A percentile compares a stretch with the other conserved stretches of the same genome.
phyloP scores from a whole-genome alignment of 2,797 vertebrate genomes.

The Ctenopoma kingsleyae region DNA sequence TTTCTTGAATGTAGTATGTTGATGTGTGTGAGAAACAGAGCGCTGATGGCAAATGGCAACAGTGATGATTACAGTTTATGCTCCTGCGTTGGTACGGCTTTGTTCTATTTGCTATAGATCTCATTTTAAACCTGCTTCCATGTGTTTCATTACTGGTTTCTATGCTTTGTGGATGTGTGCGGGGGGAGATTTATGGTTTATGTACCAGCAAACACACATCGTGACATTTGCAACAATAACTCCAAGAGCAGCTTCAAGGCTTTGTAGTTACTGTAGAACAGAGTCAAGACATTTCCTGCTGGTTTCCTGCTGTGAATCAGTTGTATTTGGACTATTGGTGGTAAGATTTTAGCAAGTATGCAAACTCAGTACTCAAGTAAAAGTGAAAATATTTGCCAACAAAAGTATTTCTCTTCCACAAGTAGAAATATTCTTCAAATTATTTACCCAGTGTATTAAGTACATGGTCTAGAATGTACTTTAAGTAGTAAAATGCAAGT shows the following conservation, averaged over 20 bases:
- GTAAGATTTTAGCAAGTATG: background rate
- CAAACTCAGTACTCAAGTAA: too few relatives aligned
- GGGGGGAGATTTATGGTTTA: background rate
- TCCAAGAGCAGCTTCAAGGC: constrained; percentile 1
- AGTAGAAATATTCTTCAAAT: too few relatives aligned
- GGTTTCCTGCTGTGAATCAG: constrained; percentile 1
- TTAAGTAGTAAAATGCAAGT: too few relatives aligned
- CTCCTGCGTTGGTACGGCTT: background rate
- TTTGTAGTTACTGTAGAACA: background rate
- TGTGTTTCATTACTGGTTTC: background rate
- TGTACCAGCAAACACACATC: background rate
- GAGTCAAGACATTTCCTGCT: background rate
- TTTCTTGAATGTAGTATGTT: background rate
- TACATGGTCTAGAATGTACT: too few relatives aligned
- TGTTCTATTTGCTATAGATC: constrained; percentile 2
- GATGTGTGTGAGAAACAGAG: background rate
- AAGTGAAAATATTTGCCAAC: too few relatives aligned
- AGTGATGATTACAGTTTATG: constrained; percentile 13
- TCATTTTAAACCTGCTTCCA: background rate
- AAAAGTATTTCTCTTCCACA: too few relatives aligned
- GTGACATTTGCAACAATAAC: background rate
- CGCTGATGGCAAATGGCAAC: background rate
- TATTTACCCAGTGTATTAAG: too few relatives aligned
- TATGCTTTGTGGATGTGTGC: background rate
- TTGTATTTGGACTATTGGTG: constrained; percentile 1